Conservation (phyloP, 2,113 vertebrate species). For the Psettodes erumei region DNA sequence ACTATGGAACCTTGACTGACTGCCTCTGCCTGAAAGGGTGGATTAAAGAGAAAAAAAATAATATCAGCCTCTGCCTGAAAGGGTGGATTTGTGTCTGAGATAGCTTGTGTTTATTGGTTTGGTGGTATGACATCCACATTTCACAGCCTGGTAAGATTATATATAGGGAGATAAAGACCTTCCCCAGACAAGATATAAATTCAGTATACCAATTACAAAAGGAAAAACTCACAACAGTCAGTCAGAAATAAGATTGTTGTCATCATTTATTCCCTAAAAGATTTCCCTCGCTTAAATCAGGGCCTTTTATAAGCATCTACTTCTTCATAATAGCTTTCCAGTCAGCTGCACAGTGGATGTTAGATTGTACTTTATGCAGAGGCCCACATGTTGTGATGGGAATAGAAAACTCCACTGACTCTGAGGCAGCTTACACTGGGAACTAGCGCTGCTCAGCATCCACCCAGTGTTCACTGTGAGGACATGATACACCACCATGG, state of each 20-base stretch:
- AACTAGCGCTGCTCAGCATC: slow-evolving; percentile 32
- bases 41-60: background rate
- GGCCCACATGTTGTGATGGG: slow-evolving; percentile 53
- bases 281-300: slow-evolving; percentile 5
- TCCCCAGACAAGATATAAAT: background rate
- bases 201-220: background rate
- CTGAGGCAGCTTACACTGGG: slow-evolving; percentile 28
- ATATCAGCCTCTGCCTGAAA: background rate
- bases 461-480: slow-evolving; percentile 56
- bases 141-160: background rate
- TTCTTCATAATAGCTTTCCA: slow-evolving; percentile 18
- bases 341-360: slow-evolving; percentile 20
- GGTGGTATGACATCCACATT: background rate
- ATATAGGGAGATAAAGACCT: background rate
- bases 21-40: too few species aligned
- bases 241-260: background rate
- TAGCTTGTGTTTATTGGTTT: background rate
- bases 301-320: slow-evolving; percentile 13
- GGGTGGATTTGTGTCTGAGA: background rate
- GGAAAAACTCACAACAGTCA: background rate
- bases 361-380: slow-evolving; percentile 36
- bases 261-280: slow-evolving; percentile 14
- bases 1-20: slow-evolving; percentile 99
- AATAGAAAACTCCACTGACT: slow-evolving; percentile 59
- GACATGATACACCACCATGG: slow-evolving; percentile 58